Base-by-base conservation (phyloP, 2,888 invertebrate species). In the Eumacrocentrus americanus region DNA sequence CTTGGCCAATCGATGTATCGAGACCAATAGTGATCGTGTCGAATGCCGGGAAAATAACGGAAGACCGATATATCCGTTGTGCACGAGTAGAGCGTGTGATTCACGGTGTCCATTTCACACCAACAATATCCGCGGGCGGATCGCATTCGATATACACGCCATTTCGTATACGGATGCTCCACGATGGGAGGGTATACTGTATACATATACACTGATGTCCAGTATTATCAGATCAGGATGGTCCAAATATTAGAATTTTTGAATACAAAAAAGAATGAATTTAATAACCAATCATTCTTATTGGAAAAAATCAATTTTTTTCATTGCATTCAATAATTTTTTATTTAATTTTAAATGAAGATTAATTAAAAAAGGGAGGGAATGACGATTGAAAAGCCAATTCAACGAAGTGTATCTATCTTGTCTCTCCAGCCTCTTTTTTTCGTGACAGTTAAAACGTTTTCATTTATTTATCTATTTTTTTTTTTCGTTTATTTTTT, bases 81-180 rank as follows among this genome's bases (percentile, higher is more conserved):
- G 54, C 54, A 44, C 34, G 54, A 54, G 44, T 54, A 44, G 34
- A 54, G 34, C 34, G 37, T 34, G 54, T 54, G 54, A 54, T 54
- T 54, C 54, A 54, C 44, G 54, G 44, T 54, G 54, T 54, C 54
- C 44, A 54, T 54, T 54, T 54, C 54, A 34, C 54, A 54, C 54
- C 44, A 35, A 29, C 54, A 44, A 54, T 54, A 44, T 54, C 44
- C 23, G 54, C 34, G 44, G 42, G 44, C 29, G 35, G 44, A 35
- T 54, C 23, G 35, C 20, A 44, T 18, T 44, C 16, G 44, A 29
- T 54, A 54, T 22, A 54, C 14, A 44, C 18, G 12, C 29, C 18
- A 54, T 52, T 52, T 29, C 3, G 25, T 9, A 22, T 14, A 25
- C 9, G 20, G 6, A 40, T 23, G 23, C 40, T 11, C 16, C 16